phyloP scores from a whole-genome alignment of 2,888 invertebrate genomes.

The Tubiluchus corallicola region DNA sequence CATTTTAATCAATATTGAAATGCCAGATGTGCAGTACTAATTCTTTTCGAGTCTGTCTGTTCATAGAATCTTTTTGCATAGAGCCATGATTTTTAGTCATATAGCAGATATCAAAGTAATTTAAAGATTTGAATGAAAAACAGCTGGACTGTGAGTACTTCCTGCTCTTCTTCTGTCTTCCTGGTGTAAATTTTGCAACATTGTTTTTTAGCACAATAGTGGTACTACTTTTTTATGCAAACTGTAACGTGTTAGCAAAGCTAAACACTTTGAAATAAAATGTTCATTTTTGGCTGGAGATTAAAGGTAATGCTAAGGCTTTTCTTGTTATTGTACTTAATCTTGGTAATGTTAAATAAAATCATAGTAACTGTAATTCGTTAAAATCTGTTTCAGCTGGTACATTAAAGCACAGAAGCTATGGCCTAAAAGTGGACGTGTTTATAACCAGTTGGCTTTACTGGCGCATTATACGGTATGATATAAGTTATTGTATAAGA shows the following conservation, averaged over 20 bases:
- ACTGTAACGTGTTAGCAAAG: constrained; percentile 10
- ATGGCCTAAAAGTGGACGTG: constrained; percentile 81
- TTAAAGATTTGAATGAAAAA: no score
- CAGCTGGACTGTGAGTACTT: no score
- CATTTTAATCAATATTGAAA: no score
- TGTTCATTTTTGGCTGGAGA: neutral
- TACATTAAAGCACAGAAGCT: constrained; percentile 83
- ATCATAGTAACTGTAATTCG: neutral
- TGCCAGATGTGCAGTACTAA: no score
- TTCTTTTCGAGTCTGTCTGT: no score
- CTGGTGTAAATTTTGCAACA: neutral
- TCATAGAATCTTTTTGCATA: no score
- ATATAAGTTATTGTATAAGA: no score
- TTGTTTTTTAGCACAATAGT: neutral
- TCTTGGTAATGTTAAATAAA: neutral
- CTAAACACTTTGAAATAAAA: constrained; percentile 18
- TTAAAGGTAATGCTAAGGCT: neutral
- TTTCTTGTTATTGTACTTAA: no score
- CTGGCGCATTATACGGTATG: constrained; percentile 44
- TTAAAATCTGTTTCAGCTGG: constrained; percentile 42
- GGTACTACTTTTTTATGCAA: constrained; percentile 11
- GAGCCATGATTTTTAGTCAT: no score
- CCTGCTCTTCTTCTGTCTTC: no score
- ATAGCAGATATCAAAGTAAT: no score
- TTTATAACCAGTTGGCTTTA: constrained; percentile 84